phyloP scores from a whole-genome alignment of 2,113 vertebrate genomes.

The Brachionichthys hirsutus region DNA sequence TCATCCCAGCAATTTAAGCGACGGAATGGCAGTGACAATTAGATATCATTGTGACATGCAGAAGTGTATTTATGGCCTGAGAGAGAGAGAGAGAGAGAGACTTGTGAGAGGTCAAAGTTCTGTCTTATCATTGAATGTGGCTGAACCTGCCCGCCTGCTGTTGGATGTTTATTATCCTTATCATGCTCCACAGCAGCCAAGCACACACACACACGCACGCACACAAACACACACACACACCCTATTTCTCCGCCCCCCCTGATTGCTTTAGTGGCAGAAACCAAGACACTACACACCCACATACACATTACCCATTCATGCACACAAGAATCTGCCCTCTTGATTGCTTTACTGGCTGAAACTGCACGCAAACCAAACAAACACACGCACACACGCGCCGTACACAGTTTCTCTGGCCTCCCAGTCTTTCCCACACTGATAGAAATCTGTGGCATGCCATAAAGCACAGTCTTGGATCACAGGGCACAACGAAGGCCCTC shows the following conservation, averaged over 20 bases:
- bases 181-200: conserved; percentile 62
- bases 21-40: conserved; percentile 60
- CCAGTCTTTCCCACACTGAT: conserved; percentile 79
- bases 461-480: conserved; percentile 73
- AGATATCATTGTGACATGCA: conserved; percentile 60
- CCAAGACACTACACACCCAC: conserved; percentile 34
- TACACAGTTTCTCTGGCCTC: conserved; percentile 39
- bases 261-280: conserved; percentile 57
- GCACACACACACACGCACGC: conserved; percentile 26
- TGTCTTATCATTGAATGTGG: conserved; percentile 55
- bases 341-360: conserved; percentile 71
- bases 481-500: conserved; percentile 67
- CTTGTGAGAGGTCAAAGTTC: conserved; percentile 68
- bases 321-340: conserved; percentile 56
- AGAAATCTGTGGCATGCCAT: conserved; percentile 74
- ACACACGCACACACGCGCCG: conserved; percentile 20
- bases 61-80: conserved; percentile 46
- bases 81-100: conserved; percentile 34
- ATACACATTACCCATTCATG: conserved; percentile 34
- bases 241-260: conserved; percentile 55
- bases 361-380: conserved; percentile 62
- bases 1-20: conserved; percentile 22
- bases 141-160: conserved; percentile 70
- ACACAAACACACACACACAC: conserved; percentile 42
- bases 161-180: conserved; percentile 76